Percentiles rank a stretch among this genome's conserved stretches.
Conservation (phyloP, 2,113 vertebrate species). For the Ariopsis seemanni region DNA sequence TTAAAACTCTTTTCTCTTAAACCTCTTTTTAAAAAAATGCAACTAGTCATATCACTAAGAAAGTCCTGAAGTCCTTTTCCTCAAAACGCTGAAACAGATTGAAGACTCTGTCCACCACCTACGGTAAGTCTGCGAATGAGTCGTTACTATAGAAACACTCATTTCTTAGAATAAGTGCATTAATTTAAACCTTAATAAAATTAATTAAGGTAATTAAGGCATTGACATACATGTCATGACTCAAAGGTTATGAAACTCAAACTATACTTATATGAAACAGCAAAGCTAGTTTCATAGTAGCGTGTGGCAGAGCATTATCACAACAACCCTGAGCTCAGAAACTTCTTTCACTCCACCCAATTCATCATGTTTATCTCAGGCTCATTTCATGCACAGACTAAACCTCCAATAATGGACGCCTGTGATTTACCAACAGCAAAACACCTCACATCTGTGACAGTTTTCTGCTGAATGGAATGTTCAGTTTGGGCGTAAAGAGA, state of each 20-base stretch:
- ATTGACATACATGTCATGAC: not conserved
- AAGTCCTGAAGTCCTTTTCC: not conserved
- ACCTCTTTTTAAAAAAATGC: too few relatives aligned
- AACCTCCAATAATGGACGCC: not conserved
- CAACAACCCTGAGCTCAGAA: not conserved
- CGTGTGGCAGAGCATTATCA: not conserved
- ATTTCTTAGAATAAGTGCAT: not conserved
- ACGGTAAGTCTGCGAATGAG: not conserved
- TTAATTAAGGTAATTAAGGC: not conserved
- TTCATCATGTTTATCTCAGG: not conserved
- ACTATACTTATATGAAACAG: too few relatives aligned
- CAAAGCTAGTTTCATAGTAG: not conserved
- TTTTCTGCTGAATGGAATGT: not conserved
- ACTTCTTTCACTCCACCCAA: not conserved
- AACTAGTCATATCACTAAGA: not conserved
- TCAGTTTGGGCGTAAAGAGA: not conserved
- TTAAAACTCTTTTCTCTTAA: too few relatives aligned
- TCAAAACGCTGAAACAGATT: not conserved
- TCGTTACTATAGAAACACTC: not conserved
- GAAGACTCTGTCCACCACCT: not conserved
- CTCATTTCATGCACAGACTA: not conserved
- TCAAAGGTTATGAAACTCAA: not conserved
- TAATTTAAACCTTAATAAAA: not conserved
- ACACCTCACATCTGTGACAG: not conserved
- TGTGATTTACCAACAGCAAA: not conserved